A percentile compares a stretch with the other conserved stretches of the same genome.
These are phyloP conservation scores for Mixornis gularis DNA, from an alignment of 2,113 vertebrate genomes.

Conservation along the genomic window DNA sequence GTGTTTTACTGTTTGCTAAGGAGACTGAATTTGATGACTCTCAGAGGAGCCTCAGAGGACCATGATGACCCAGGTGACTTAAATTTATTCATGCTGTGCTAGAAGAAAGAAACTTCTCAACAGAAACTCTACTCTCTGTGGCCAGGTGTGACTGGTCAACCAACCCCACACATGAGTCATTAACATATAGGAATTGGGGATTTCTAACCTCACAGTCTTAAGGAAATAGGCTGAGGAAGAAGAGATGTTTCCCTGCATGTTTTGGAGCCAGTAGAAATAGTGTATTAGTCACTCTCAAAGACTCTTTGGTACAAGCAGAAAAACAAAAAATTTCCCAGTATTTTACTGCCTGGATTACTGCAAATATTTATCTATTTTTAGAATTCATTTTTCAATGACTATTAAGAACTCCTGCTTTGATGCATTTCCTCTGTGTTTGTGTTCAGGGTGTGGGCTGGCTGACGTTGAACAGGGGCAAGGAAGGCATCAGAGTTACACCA, in stretches of 20 bases:
- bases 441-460: background rate
- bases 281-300: background rate
- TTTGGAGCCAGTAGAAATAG: background rate
- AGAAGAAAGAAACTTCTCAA: background rate
- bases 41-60: background rate
- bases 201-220: background rate
- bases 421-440: background rate
- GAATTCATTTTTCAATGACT: background rate
- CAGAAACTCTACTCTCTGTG: background rate
- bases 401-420: background rate
- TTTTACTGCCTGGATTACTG: background rate
- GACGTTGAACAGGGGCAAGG: background rate
- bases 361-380: background rate
- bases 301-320: background rate
- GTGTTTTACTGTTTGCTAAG: background rate
- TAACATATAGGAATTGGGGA: background rate
- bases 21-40: background rate
- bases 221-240: background rate
- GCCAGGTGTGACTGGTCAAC: background rate
- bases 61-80: background rate
- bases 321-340: background rate
- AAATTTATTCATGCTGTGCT: background rate
- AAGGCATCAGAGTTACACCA: background rate
- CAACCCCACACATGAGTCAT: background rate
- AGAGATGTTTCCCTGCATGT: background rate